phyloP scores from a whole-genome alignment of 2,888 invertebrate genomes.

The Hipparchia semele region DNA sequence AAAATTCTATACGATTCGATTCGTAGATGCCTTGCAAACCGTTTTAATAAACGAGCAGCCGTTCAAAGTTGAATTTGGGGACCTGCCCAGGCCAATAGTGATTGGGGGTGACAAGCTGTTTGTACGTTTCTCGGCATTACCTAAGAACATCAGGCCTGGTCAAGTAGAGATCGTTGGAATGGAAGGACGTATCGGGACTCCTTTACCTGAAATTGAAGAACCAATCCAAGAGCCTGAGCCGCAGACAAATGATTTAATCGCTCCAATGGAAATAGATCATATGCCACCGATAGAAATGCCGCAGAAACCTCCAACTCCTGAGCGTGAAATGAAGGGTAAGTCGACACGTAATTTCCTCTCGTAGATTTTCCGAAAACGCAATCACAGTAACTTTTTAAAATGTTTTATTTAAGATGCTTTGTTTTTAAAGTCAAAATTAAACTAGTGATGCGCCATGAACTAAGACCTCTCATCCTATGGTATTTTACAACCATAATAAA shows the following conservation, averaged over 20 bases:
- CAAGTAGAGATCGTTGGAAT: slow-evolving; percentile 87
- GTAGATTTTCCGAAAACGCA: no score
- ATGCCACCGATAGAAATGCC: slow-evolving; percentile 49
- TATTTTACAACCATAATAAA: no score
- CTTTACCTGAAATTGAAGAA: slow-evolving; percentile 1
- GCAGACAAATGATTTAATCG: slow-evolving; percentile 42
- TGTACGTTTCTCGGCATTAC: slow-evolving; percentile 90
- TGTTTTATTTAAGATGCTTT: no score
- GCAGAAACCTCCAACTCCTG: slow-evolving; percentile 67
- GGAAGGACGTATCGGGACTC: slow-evolving; percentile 79
- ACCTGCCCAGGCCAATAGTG: slow-evolving; percentile 90
- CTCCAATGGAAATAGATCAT: slow-evolving; percentile 58
- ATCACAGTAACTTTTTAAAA: no score
- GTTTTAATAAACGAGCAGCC: slow-evolving; percentile 91
- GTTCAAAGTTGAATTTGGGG: slow-evolving; percentile 92
- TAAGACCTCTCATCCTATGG: no score
- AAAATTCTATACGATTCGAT: slow-evolving; percentile 88
- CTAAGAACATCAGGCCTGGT: slow-evolving; percentile 88
- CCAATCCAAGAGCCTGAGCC: slow-evolving; percentile 46
- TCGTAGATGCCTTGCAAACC: slow-evolving; percentile 89
- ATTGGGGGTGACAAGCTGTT: slow-evolving; percentile 91
- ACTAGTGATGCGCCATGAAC: no score
- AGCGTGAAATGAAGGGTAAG: slow-evolving; percentile 68
- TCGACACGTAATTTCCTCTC: background rate
- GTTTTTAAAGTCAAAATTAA: no score